phyloP scores from a whole-genome alignment of 2,113 vertebrate genomes.

The Psophia crepitans region DNA sequence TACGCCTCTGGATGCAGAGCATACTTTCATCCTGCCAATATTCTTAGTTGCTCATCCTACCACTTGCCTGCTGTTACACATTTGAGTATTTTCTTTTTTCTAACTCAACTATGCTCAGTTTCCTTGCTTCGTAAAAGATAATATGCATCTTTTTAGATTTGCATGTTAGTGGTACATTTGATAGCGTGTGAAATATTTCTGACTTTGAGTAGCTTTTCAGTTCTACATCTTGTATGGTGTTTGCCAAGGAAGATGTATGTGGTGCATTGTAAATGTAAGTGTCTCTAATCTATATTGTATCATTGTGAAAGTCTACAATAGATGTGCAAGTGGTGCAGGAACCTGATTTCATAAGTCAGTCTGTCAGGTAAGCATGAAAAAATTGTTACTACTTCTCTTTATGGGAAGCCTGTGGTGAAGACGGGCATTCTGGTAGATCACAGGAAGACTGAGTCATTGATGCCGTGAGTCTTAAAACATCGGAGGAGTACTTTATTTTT shows the following conservation, averaged over 20 bases:
- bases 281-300: neutral
- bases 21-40: neutral
- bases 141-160: neutral
- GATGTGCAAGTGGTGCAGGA: neutral
- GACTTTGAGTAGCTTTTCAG: neutral
- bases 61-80: neutral
- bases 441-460: neutral
- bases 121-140: neutral
- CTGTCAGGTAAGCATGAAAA: neutral
- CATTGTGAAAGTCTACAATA: neutral
- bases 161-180: neutral
- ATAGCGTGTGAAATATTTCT: neutral
- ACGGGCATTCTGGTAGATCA: neutral
- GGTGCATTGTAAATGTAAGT: neutral
- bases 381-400: neutral
- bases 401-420: neutral
- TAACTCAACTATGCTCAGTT: neutral
- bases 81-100: neutral
- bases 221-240: neutral
- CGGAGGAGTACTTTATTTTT: accelerated
- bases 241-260: neutral
- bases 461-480: neutral
- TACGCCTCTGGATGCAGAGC: neutral
- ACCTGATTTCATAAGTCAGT: neutral
- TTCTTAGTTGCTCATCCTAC: neutral